Base-by-base conservation (phyloP, 2,113 vertebrate genomes). In the Toxotes chatareus region DNA sequence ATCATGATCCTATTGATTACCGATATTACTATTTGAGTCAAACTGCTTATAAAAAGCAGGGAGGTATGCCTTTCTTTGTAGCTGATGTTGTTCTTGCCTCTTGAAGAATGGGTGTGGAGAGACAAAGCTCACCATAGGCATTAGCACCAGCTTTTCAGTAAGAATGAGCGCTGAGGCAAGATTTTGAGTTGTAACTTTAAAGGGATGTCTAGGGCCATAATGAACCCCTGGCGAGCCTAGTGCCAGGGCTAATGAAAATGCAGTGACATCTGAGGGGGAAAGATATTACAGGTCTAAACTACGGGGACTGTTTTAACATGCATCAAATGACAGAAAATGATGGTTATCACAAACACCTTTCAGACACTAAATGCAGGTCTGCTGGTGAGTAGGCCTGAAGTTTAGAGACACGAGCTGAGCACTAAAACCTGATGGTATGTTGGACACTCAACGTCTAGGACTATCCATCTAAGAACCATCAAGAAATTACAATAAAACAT, bases 161-260 rank as follows among this genome's bases (percentile, higher is more conserved):
- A 86, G 56, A 42, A 72, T 17, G 64, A 70, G 70, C 40, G 9
- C 49, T 10, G 65, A 78, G 78, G 70, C 46, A 80, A 84, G 81
- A 72, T 83, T 73, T 51, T 74, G 77, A 65, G 79, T 72, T 87
- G 68, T 44, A 70, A 89, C 83, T 92, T 90, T 89, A 68, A 90
- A 91, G 73, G 67, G 82, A 83, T 85, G 73, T 80, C 75, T 80
- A 23, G 46, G 83, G 78, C 80, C 72, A 87, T 89, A 89, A 91
- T 87, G 71, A 88, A 70, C 56, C 77, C 77, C 49, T 65, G 82
- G 86, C 73, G 59, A 80, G 69, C 64, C 64, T 44, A 83, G 78
- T 21, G 56, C 73, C 84, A 65, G 70, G 53, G 44, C 79, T 93
- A 94, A 95, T 93, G 93, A 94, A 93, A 94, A 94, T 34, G 36